Evolutionary conservation across 2,888 invertebrate species (phyloP).

Genomic region (Sericinus montela): DNA sequence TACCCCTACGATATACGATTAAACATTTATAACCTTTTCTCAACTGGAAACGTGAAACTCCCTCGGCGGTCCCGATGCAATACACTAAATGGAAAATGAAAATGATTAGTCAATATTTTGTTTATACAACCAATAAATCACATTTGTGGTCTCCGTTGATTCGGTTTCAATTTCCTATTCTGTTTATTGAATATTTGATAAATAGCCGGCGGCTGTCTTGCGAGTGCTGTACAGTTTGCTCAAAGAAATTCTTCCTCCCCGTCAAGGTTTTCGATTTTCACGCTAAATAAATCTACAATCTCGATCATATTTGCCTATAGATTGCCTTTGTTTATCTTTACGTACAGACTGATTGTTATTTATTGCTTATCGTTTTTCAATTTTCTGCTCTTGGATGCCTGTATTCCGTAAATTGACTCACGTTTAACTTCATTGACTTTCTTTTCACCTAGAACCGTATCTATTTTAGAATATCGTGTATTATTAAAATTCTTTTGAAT

Average conservation of each 20-base stretch:
- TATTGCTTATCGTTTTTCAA: constrained; percentile 48
- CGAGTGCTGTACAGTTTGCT: constrained; percentile 57
- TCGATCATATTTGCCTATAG: constrained; percentile 60
- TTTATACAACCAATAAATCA: constrained; percentile 75
- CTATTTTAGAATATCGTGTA: no score
- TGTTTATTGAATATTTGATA: constrained; percentile 76
- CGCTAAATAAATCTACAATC: constrained; percentile 70
- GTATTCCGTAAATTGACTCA: constrained; percentile 7
- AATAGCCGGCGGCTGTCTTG: constrained; percentile 58
- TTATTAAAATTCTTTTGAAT: no score
- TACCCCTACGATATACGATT: constrained; percentile 18
- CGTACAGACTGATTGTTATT: constrained; percentile 57
- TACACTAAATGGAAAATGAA: constrained; percentile 67
- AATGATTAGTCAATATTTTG: constrained; percentile 74
- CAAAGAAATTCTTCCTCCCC: constrained; percentile 46
- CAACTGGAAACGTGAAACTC: constrained; percentile 38
- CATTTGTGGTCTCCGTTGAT: constrained; percentile 64
- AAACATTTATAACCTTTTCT: constrained; percentile 39
- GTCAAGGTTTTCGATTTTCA: constrained; percentile 54
- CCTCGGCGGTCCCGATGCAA: constrained; percentile 59
- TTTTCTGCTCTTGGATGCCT: constrained; percentile 23
- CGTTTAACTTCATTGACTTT: neutral
- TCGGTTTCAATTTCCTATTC: constrained; percentile 75
- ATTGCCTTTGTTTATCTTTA: constrained; percentile 63
- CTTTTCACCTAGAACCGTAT: no score